Percentiles rank a stretch among this genome's conserved stretches.
Evolutionary conservation across 2,888 invertebrate species (phyloP).

Genomic region (Pelosia muscerda): DNA sequence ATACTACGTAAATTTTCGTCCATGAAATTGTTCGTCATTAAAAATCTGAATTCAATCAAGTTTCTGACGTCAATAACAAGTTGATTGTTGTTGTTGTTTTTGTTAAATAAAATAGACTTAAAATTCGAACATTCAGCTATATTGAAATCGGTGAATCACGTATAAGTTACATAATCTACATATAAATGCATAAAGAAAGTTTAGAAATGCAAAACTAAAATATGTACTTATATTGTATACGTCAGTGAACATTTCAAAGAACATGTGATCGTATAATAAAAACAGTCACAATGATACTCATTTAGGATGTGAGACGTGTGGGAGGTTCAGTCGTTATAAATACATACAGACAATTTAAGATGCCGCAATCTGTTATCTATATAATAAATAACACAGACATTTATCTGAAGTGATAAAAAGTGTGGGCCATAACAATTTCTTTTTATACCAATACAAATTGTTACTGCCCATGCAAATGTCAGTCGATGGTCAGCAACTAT

Average conservation of each 20-base stretch:
- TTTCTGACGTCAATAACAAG: slow-evolving; percentile 67
- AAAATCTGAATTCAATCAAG: slow-evolving; percentile 66
- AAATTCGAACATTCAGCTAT: slow-evolving; percentile 34
- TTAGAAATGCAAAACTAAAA: not conserved
- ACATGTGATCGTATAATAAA: not conserved
- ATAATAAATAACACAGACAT: slow-evolving; percentile 25
- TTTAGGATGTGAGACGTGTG: slow-evolving; percentile 13
- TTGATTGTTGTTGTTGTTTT: slow-evolving; percentile 47
- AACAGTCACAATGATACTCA: not conserved
- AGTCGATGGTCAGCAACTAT: slow-evolving; percentile 7
- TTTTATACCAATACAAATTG: slow-evolving; percentile 18
- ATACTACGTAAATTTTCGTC: slow-evolving; percentile 36
- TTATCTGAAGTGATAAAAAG: slow-evolving; percentile 37
- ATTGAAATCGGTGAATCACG: slow-evolving; percentile 24
- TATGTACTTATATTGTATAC: not conserved
- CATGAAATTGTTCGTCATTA: slow-evolving; percentile 51
- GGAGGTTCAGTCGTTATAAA: slow-evolving; percentile 10
- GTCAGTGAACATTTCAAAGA: not conserved
- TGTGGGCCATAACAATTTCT: slow-evolving; percentile 24
- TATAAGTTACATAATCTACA: not conserved
- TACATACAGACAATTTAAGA: slow-evolving; percentile 1
- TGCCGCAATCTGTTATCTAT: slow-evolving; percentile 35
- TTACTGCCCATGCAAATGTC: slow-evolving; percentile 4
- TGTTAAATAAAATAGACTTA: slow-evolving; percentile 51
- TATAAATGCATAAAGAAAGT: slow-evolving; percentile 16